phyloP scores from a whole-genome alignment of 2,113 vertebrate genomes.

The Ailurus styani region DNA sequence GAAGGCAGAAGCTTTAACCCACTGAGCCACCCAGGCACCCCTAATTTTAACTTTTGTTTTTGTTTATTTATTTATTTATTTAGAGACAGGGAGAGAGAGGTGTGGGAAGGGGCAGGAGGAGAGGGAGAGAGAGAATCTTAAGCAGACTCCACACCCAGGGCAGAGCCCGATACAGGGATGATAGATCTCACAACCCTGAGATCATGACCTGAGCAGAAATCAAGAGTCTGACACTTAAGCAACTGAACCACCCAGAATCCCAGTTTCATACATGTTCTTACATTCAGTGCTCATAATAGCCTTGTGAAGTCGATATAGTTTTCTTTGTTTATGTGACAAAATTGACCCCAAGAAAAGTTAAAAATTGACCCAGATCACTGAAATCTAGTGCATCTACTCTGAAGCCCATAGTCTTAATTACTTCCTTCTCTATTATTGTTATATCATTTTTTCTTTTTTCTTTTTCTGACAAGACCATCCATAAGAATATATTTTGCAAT shows the following conservation, averaged over 20 bases:
- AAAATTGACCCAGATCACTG: not conserved
- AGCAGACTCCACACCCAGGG: not conserved
- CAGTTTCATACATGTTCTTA: not conserved
- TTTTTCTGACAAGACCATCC: not conserved
- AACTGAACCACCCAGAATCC: not conserved
- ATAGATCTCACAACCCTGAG: not conserved
- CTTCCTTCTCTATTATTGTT: not conserved
- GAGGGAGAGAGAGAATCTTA: not conserved
- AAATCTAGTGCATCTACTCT: not conserved
- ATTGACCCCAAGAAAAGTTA: not conserved
- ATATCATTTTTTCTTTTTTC: not conserved
- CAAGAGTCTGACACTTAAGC: not conserved
- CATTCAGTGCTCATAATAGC: not conserved
- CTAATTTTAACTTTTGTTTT: not conserved
- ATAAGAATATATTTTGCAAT: not conserved
- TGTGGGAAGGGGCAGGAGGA: not conserved
- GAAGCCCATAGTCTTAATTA: not conserved
- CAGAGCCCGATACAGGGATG: not conserved
- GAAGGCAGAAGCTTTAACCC: no score
- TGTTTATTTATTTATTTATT: not conserved
- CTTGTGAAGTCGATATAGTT: not conserved
- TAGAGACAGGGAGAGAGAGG: not conserved
- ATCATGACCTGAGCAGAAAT: not conserved
- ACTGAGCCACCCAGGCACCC: no score
- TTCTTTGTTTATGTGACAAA: not conserved